Percentiles rank a stretch among this genome's conserved stretches.
Conservation (phyloP, 2,113 vertebrate genomes). For the Oryzias curvinotus region DNA sequence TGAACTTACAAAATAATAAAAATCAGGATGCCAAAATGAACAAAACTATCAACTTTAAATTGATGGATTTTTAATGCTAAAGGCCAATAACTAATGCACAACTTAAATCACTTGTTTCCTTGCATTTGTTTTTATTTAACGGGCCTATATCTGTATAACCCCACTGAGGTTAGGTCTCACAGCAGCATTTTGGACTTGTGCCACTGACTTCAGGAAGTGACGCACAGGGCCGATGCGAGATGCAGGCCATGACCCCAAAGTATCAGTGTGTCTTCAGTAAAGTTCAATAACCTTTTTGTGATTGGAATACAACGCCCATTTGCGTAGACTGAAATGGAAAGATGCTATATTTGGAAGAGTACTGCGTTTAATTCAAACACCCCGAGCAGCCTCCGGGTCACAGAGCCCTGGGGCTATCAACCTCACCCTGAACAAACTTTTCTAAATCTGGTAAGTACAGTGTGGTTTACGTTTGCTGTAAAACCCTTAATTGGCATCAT, state of each 20-base stretch:
- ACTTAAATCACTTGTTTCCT: not conserved
- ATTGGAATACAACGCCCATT: conserved; percentile 31
- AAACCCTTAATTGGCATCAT: conserved; percentile 53
- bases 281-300: conserved; percentile 55
- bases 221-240: conserved; percentile 37
- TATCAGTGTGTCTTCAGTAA: conserved; percentile 32
- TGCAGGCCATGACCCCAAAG: conserved; percentile 26
- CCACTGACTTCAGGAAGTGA: conserved; percentile 62
- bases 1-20: too few species aligned
- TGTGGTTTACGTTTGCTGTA: conserved; percentile 44
- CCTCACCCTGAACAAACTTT: conserved; percentile 59
- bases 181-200: conserved; percentile 47
- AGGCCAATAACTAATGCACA: too few species aligned
- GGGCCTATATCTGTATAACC: not conserved
- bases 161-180: conserved; percentile 13
- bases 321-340: conserved; percentile 11
- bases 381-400: conserved; percentile 37
- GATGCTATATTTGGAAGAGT: conserved; percentile 37
- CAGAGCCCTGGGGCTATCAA: conserved; percentile 48
- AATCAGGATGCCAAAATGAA: too few species aligned
- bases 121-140: not conserved
- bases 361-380: conserved; percentile 23
- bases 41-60: too few species aligned
- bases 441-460: conserved; percentile 47
- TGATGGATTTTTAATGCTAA: too few species aligned